These are phyloP conservation scores for Dendrocincla tyrannina DNA, from an alignment of 2,797 vertebrate genomes.

Conservation along the genomic window DNA sequence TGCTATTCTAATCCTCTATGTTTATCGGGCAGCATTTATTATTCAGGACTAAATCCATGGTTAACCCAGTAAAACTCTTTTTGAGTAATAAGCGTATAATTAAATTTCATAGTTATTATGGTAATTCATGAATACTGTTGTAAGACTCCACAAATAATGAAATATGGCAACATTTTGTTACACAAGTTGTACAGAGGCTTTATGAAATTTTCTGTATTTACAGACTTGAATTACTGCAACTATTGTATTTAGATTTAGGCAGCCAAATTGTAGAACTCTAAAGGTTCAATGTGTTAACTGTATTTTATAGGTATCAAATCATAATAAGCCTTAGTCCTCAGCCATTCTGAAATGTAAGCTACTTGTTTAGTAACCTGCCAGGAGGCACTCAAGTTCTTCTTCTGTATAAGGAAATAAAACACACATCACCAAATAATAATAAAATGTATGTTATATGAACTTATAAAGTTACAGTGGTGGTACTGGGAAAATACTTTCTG, in stretches of 20 bases:
- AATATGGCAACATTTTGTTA: background rate
- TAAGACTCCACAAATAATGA: background rate
- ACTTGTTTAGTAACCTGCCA: background rate
- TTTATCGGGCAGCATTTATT: background rate
- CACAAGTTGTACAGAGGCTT: background rate
- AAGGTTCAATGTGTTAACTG: background rate
- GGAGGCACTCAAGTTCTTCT: background rate
- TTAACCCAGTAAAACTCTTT: background rate
- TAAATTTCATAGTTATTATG: background rate
- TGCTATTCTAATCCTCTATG: background rate
- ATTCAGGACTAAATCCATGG: background rate
- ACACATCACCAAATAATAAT: rapidly evolving
- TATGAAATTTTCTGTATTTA: background rate
- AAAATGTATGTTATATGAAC: background rate
- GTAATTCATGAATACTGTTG: background rate
- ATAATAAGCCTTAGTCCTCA: background rate
- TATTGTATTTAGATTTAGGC: background rate
- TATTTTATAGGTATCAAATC: background rate
- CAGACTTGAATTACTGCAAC: background rate
- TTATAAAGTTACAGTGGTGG: background rate
- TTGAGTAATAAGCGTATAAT: conserved; percentile 3
- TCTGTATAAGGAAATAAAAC: background rate
- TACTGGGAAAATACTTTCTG: background rate
- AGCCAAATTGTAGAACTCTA: background rate
- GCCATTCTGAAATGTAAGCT: background rate